These are phyloP conservation scores for Ariolimax columbianus DNA, from an alignment of 2,888 invertebrate species.

Conservation along the genomic window DNA sequence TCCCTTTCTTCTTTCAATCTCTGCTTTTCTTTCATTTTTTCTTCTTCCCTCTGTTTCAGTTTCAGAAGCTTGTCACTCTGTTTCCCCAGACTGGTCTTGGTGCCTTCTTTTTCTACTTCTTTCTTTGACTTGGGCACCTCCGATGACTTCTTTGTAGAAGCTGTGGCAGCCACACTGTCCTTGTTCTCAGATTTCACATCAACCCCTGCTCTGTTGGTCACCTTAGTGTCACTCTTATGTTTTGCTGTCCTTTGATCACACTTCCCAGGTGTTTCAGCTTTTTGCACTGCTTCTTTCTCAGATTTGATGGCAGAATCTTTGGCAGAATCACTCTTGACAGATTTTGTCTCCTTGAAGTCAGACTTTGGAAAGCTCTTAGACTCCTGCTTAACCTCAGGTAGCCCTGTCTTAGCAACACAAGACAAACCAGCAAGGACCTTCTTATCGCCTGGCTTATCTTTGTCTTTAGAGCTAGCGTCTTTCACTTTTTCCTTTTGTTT, in stretches of 20 bases:
- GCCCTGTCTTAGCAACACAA: slow-evolving; percentile 19
- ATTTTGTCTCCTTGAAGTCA: slow-evolving; percentile 44
- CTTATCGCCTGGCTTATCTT: slow-evolving; percentile 42
- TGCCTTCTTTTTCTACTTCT: neutral
- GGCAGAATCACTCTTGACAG: slow-evolving; percentile 8
- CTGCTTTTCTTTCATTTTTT: slow-evolving; percentile 44
- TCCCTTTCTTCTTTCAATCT: slow-evolving; percentile 22
- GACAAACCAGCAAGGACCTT: slow-evolving; percentile 35
- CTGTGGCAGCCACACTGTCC: neutral
- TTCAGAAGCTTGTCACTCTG: slow-evolving; percentile 19
- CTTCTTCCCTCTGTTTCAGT: slow-evolving; percentile 52
- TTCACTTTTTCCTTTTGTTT: slow-evolving; percentile 43
- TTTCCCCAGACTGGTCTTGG: slow-evolving; percentile 2
- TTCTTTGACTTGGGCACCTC: slow-evolving; percentile 14
- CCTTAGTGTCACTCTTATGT: slow-evolving; percentile 53
- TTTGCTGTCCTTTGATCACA: slow-evolving; percentile 50
- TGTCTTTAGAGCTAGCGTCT: slow-evolving; percentile 34
- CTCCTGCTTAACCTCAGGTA: slow-evolving; percentile 18
- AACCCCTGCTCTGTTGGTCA: neutral
- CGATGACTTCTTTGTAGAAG: slow-evolving; percentile 2
- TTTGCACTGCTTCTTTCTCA: neutral
- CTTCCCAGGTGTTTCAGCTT: slow-evolving; percentile 50
- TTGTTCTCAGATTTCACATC: slow-evolving; percentile 7
- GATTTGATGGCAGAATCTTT: slow-evolving; percentile 8
- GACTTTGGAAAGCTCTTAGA: slow-evolving; percentile 23